These are phyloP conservation scores for Drepanosiphum platanoidis DNA, from an alignment of 2,888 invertebrate species.

Conservation along the genomic window DNA sequence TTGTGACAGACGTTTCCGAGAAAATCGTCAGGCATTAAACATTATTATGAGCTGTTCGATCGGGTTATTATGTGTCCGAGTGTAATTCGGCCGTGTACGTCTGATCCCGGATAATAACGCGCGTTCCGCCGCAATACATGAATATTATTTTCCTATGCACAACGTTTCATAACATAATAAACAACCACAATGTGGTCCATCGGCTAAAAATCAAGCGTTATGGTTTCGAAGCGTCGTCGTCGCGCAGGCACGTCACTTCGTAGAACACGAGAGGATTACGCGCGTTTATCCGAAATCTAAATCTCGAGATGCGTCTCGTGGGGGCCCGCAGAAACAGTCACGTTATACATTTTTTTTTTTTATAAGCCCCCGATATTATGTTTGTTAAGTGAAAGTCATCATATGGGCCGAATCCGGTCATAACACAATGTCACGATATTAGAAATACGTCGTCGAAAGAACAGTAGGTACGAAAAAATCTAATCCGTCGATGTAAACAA, in stretches of 20 bases:
- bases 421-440: too few relatives aligned
- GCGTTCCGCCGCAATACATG: background rate
- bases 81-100: background rate
- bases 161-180: background rate
- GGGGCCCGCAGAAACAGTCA: background rate
- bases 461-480: too few relatives aligned
- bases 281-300: background rate
- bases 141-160: background rate
- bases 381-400: constrained; percentile 2
- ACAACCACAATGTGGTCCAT: background rate
- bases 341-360: too few relatives aligned
- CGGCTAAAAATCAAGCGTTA: background rate
- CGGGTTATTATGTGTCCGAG: background rate
- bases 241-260: background rate
- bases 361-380: background rate
- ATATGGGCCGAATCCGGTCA: too few relatives aligned
- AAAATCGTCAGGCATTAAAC: background rate
- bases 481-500: too few relatives aligned
- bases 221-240: background rate
- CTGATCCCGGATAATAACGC: background rate
- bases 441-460: too few relatives aligned
- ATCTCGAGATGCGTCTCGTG: background rate
- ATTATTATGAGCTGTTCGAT: background rate
- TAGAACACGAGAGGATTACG: background rate
- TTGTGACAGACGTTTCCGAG: background rate